phyloP scores from a whole-genome alignment of 1,140 invertebrate genomes.

The Drosophila elegans region DNA sequence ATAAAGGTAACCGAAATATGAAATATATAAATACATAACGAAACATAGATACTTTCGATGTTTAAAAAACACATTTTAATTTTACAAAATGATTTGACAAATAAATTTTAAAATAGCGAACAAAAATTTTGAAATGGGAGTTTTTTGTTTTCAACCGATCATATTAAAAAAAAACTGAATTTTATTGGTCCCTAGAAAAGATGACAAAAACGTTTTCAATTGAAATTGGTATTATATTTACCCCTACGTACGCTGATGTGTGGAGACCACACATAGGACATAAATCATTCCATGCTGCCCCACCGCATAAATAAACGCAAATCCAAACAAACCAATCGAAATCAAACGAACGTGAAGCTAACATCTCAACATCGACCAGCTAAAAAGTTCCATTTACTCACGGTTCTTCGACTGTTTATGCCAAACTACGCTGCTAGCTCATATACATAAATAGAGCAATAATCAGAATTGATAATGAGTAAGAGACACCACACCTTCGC shows the following conservation, averaged over 20 bases:
- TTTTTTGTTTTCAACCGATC: too few species aligned
- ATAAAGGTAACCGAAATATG: too few species aligned
- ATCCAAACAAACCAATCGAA: conserved; percentile 55
- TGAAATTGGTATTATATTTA: conserved; percentile 1
- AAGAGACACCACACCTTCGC: conserved; percentile 2
- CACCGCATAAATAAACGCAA: conserved; percentile 58
- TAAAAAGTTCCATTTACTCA: conserved; percentile 10
- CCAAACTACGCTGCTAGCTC: conserved; percentile 4
- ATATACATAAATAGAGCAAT: conserved; percentile 14
- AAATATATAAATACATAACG: too few species aligned
- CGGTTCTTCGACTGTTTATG: conserved; percentile 10
- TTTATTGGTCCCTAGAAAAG: not conserved
- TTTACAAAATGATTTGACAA: too few species aligned
- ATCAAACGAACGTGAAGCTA: conserved; percentile 13
- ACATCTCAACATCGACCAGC: conserved; percentile 4
- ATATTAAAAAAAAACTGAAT: too few species aligned
- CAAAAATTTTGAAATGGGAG: too few species aligned
- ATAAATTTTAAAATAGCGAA: too few species aligned
- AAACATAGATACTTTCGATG: too few species aligned
- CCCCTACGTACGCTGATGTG: not conserved
- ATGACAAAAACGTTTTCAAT: not conserved
- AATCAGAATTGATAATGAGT: conserved; percentile 25
- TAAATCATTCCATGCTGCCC: conserved; percentile 60
- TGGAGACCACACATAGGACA: conserved; percentile 37
- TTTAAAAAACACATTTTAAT: too few species aligned